Percentiles rank a stretch among this genome's conserved stretches.
These are phyloP conservation scores for Triplophysa rosa DNA, from an alignment of 2,113 vertebrate genomes.

Conservation along the genomic window DNA sequence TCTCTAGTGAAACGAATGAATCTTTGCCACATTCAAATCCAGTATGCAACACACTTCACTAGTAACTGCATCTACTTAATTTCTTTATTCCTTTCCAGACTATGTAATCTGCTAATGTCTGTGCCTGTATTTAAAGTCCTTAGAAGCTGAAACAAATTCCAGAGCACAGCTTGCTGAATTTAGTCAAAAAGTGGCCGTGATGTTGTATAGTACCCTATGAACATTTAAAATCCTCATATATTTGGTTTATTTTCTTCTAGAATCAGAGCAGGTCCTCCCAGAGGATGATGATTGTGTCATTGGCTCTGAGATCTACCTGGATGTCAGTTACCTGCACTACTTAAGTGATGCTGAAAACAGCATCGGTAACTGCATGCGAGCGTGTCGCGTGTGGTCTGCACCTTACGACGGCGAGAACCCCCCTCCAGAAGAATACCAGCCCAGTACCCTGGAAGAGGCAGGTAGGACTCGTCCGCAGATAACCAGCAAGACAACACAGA, in stretches of 20 bases:
- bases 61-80: background rate
- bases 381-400: conserved; percentile 90
- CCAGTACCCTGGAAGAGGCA: conserved; percentile 73
- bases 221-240: too few species aligned
- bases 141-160: conserved; percentile 12
- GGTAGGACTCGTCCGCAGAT: conserved; percentile 41
- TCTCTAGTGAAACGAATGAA: background rate
- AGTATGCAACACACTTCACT: conserved; percentile 3
- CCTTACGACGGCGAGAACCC: conserved; percentile 89
- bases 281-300: conserved; percentile 72
- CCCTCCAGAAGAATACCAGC: conserved; percentile 80
- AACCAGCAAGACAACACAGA: conserved; percentile 56
- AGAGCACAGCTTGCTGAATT: background rate
- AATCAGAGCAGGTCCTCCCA: conserved; percentile 41
- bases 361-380: conserved; percentile 81
- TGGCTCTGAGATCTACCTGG: conserved; percentile 82
- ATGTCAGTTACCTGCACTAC: conserved; percentile 95
- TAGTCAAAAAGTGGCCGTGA: background rate
- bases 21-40: background rate
- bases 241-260: conserved; percentile 57
- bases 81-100: conserved; percentile 22
- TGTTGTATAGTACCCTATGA: too few species aligned
- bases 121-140: conserved; percentile 5
- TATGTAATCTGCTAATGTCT: conserved; percentile 19
- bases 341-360: conserved; percentile 85